These are phyloP conservation scores for Sebastes kiyomatsui DNA, from an alignment of 2,797 vertebrate species.

Conservation along the genomic window DNA sequence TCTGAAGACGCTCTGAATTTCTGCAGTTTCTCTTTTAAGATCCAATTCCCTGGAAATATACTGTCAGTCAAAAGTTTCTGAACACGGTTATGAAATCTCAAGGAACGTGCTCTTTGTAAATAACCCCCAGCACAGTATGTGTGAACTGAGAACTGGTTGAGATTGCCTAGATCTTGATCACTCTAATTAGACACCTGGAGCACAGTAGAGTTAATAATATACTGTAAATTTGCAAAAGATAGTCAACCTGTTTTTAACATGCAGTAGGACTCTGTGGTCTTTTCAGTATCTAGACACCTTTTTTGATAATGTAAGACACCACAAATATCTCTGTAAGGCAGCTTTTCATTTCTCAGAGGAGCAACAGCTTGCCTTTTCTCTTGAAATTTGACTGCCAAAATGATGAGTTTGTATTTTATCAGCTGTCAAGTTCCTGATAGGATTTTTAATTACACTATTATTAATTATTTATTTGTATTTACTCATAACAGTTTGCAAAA, in stretches of 20 bases:
- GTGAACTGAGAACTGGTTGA: neutral
- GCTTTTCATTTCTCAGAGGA: neutral
- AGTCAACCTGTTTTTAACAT: neutral
- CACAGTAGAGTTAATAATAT: neutral
- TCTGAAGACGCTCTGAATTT: slow-evolving; percentile 25
- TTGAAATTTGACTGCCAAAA: neutral
- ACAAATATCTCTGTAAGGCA: neutral
- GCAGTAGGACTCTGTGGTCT: neutral
- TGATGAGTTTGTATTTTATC: neutral
- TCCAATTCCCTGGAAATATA: slow-evolving; percentile 20
- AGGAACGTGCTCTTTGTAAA: neutral
- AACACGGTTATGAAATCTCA: slow-evolving; percentile 8
- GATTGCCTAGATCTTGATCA: neutral
- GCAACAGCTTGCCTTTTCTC: neutral
- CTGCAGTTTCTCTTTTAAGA: slow-evolving; percentile 21
- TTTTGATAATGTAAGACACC: neutral
- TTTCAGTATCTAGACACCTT: neutral
- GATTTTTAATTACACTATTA: neutral
- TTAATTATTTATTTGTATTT: neutral
- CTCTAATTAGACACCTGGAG: neutral
- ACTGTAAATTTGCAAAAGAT: neutral
- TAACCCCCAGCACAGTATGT: neutral
- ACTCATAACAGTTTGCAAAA: neutral
- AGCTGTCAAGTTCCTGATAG: neutral
- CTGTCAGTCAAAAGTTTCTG: slow-evolving; percentile 50